Evolutionary conservation across 2,113 vertebrate genomes (phyloP), one percentile per base, ranked within the genome.

Genomic region (Aviceda subcristata): DNA sequence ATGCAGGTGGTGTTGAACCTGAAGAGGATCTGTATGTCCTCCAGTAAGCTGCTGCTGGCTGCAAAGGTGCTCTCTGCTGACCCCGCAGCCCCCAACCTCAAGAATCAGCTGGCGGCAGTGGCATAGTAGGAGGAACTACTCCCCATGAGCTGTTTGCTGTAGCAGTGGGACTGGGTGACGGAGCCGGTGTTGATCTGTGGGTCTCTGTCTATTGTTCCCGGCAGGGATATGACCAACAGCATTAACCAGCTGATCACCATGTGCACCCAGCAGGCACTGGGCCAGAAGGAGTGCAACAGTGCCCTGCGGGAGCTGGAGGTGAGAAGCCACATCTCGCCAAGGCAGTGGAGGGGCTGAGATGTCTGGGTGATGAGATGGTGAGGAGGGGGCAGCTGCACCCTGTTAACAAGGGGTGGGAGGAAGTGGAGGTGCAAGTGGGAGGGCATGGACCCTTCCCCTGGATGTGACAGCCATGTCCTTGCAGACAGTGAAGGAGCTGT

Each of bases 1-100:
- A 98, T 98, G 3, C 99, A 99, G 96, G 99, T 99, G 66, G 99
- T 99, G 56, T 99, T 98, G 64, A 99, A 99, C 98, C 97, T 99
- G 94, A 99, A 99, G 98, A 99, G 99, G 51, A 99, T 99, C 97
- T 99, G 99, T 93, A 99, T 99, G 99, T 99, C 99, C 26, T 99
- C 99, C 88, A 99, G 99, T 97, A 99, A 99, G 97, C 98, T 99
- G 63, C 98, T 99, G 41, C 96, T 99, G 88, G 98, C 99, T 15
- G 99, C 99, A 71, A 99, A 99, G 94, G 99, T 98, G 5, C 97
- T 99, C n/a, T 99, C 99, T 34, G 99, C 99, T 0, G 99, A 99
- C 68, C 99, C 99, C 30, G 97, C 98, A 63, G 98, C 99, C 19
- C 99, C 99, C 72, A 99, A 99, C 97, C 98, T 99, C 62, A 99